Evolutionary conservation across 2,113 vertebrate species (phyloP).

Genomic region (Seriola quinqueradiata): DNA sequence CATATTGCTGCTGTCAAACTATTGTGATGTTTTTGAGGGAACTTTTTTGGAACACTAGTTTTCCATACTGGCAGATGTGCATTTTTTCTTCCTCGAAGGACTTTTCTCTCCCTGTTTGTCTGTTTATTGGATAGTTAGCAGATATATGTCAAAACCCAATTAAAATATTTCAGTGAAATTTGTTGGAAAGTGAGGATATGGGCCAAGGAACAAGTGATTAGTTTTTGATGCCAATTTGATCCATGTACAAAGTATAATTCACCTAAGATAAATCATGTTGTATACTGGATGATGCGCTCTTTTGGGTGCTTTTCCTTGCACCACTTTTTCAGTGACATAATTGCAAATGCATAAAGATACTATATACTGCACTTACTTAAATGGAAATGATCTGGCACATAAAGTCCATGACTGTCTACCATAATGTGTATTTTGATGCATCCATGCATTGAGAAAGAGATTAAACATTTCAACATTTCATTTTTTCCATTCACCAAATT

Average conservation of each 20-base stretch:
- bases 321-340: neutral
- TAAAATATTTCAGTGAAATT: neutral
- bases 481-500: neutral
- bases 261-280: neutral
- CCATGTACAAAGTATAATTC: neutral
- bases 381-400: neutral
- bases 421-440: neutral
- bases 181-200: neutral
- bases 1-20: constrained; percentile 28
- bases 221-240: neutral
- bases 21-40: neutral
- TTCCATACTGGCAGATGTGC: neutral
- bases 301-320: neutral
- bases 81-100: neutral
- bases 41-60: neutral
- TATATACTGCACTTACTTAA: neutral
- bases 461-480: no score
- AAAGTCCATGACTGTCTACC: neutral
- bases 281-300: neutral
- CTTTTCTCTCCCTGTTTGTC: neutral
- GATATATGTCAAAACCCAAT: neutral
- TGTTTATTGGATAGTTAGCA: constrained; percentile 16
- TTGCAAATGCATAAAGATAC: neutral
- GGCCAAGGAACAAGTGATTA: neutral
- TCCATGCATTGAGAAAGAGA: neutral